Base-by-base conservation (phyloP, 2,888 invertebrate genomes). In the Pristionchus mayeri region DNA sequence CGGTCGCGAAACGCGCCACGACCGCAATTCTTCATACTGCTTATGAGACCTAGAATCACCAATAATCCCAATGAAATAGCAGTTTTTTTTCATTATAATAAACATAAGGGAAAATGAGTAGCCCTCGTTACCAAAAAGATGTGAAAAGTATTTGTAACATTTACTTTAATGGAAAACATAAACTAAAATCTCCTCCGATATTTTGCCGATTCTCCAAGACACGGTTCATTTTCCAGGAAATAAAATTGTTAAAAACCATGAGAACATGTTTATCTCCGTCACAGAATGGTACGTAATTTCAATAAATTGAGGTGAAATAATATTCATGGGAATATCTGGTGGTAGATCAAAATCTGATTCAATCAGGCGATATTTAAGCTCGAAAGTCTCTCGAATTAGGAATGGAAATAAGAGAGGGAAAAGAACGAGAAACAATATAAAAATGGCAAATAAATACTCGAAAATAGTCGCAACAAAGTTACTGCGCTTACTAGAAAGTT, bases 381-480 rank as follows among this genome's bases (percentile, higher is more conserved):
- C 71, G 44, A 71, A 18, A 16, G 21, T 34, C 6, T 63, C 34
- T 63, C 30, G 44, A 44, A 40, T 3, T 40, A 40, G 71, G 71
- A 71, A 71, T 71, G 71, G 40, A 63, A 34, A 63, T 34, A 21
- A 37, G 21, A 21, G 57, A 57, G 57, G 34, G 34, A n/a, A 4
- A 54, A 21, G n/a, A 63, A 71, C 71, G 71, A 71, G 71, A 40
- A 71, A 71, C 71, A 44, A 71, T 13, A 44, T 9, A 40, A 71
- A 24, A 9, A 24, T 63, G 30, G 40, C 40, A 30, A 71, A 71
- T 71, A 37, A 44, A 71, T 71, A 71, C 37, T 24, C 71, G 71
- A n/a, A n/a, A n/a, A n/a, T n/a, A n/a, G n/a, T n/a, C 40, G 71
- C 71, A 71, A 71, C 37, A 71, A 44, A 40, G 71, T 71, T 71